Evolutionary conservation across 1,140 invertebrate species (phyloP), one percentile per base, ranked within the genome.

Genomic region (Lutraria rhynchaena): DNA sequence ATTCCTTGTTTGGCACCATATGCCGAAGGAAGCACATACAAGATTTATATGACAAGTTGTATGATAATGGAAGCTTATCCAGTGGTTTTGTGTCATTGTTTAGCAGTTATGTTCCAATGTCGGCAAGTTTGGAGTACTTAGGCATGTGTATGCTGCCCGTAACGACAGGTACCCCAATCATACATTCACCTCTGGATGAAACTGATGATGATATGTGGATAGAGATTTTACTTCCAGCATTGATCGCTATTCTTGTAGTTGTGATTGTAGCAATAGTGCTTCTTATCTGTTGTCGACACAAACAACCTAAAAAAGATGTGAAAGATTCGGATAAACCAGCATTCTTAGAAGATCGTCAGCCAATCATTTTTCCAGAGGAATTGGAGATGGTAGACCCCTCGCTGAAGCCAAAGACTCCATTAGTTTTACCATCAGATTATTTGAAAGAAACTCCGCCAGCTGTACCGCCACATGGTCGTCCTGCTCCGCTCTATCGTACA

Each of bases 341-440:
- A 1, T 86, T 88, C 37, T 70, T 82, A 22, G 84, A 88, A 51
- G 85, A 89, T 61, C 63, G 86, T 19, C 81, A 86, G 22, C 87
- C 87, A 41, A 82, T 89, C 27, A 83, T 89, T 19, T 85, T 89
- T 41, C 85, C 85, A 22, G 83, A 86, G 13, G 87, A 89, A 61
- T 37, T 86, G 5, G 86, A 86, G 46, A 78, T 61, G 55, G 74
- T 83, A 22, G 87, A 86, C 57, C 58, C 78, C n/a, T 65, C 57
- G 29, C 67, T 86, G 15, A 80, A 83, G 49, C 76, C 86, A 0
- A 86, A 82, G 58, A 44, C 69, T 9, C 83, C 86, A 7, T 31
- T 84, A 15, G 74, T 86, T 19, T 57, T 87, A 31, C 82, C 85
- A 15, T 49, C 78, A 41, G 86, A 87, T 46, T 83, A 83, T 33